phyloP scores from a whole-genome alignment of 2,797 vertebrate species.

The Myotis planiceps region DNA sequence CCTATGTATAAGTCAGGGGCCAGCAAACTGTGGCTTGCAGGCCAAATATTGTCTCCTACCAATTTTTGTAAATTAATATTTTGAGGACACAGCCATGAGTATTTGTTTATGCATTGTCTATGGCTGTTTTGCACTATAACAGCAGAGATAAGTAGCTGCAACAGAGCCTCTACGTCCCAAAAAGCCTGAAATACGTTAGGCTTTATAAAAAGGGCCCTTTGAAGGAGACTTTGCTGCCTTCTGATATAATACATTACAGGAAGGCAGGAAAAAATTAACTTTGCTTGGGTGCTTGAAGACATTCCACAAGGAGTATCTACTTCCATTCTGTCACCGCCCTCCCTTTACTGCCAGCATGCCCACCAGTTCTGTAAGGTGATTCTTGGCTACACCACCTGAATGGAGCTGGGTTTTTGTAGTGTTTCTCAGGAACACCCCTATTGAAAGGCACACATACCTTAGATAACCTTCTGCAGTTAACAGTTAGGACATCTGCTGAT shows the following conservation, averaged over 20 bases:
- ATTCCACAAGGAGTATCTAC: background rate
- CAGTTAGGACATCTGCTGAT: background rate
- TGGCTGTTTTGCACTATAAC: background rate
- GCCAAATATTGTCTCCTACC: background rate
- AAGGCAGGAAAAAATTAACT: background rate
- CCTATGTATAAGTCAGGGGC: background rate
- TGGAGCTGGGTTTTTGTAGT: background rate
- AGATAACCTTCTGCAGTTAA: background rate
- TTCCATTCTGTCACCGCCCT: background rate
- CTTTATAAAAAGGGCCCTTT: background rate
- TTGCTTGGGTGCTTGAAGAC: background rate
- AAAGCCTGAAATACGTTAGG: background rate
- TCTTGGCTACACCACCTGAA: background rate
- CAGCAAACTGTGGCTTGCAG: background rate
- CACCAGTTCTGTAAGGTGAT: accelerated
- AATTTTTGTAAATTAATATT: background rate
- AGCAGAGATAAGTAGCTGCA: background rate
- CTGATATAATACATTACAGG: background rate
- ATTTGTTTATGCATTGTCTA: background rate
- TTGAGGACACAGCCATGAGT: accelerated
- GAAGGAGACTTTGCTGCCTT: background rate
- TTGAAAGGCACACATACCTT: background rate
- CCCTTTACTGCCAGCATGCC: too few relatives aligned
- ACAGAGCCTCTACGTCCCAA: background rate
- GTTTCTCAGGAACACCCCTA: background rate